These are phyloP conservation scores for Rhineura floridana DNA, from an alignment of 2,113 vertebrate species.

Conservation along the genomic window DNA sequence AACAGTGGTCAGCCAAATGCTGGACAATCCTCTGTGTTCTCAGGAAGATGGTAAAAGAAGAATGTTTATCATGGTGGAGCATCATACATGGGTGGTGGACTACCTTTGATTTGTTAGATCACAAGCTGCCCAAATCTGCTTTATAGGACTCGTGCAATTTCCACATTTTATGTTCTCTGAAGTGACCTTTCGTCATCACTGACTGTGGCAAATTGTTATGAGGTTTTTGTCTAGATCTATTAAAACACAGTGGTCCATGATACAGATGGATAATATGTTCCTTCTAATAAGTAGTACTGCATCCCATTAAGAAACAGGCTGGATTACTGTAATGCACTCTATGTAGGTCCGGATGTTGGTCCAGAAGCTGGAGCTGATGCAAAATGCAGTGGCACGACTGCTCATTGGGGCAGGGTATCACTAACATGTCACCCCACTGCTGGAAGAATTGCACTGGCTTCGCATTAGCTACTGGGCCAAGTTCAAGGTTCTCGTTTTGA, in stretches of 20 bases:
- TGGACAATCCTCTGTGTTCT: neutral
- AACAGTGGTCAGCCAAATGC: neutral
- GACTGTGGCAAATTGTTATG: neutral
- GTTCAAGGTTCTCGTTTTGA: no score
- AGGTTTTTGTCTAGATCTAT: neutral
- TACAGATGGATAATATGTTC: neutral
- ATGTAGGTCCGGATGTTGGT: no score
- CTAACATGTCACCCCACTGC: no score
- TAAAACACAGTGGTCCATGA: neutral
- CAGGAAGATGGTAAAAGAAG: neutral
- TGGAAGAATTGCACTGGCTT: no score
- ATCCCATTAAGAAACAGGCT: neutral
- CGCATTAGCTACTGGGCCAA: no score
- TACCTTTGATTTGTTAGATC: neutral
- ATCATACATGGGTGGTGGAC: neutral
- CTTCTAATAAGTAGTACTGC: neutral
- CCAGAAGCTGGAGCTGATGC: no score
- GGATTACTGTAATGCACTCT: no score
- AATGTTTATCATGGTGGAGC: neutral
- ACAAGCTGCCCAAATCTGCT: neutral
- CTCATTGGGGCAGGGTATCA: no score
- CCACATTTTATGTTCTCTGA: neutral
- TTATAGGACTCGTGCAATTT: neutral
- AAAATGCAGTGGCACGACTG: no score
- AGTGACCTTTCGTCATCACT: neutral